Percentiles rank a stretch among this genome's conserved stretches.
These are phyloP conservation scores for Mus minutoides DNA, from an alignment of 2,797 vertebrate genomes.

Conservation along the genomic window DNA sequence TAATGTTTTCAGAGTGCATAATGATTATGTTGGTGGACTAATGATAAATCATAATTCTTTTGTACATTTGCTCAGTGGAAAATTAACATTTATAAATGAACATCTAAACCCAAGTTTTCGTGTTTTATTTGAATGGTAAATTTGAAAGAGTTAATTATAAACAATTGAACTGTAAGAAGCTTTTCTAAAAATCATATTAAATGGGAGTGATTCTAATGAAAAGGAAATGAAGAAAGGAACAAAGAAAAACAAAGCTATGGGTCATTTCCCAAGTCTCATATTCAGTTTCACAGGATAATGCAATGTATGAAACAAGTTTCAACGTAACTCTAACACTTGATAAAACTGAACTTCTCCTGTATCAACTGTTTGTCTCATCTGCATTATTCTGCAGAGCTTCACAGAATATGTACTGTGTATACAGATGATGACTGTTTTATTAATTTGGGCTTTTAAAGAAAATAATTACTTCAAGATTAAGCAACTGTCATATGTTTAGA, in stretches of 20 bases:
- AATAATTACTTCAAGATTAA: neutral
- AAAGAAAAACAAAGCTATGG: neutral
- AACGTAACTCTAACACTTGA: neutral
- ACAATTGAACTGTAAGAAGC: neutral
- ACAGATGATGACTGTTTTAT: neutral
- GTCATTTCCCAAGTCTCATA: neutral
- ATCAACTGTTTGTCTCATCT: neutral
- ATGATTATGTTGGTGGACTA: neutral
- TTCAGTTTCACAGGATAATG: neutral
- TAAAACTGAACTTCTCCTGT: neutral
- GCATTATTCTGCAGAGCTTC: neutral
- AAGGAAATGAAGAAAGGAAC: neutral
- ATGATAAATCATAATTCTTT: neutral
- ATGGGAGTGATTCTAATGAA: neutral
- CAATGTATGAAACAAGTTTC: neutral
- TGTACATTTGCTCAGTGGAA: neutral
- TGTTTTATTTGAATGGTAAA: neutral
- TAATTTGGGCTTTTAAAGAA: neutral
- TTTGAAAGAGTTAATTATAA: neutral
- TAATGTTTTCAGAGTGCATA: neutral
- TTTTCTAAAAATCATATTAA: conserved; percentile 5
- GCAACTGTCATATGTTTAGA: neutral
- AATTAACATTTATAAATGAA: conserved; percentile 31
- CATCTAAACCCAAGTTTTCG: neutral
- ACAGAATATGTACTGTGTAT: neutral